Evolutionary conservation across 2,113 vertebrate species (phyloP).

Genomic region (Scytalopus superciliaris): DNA sequence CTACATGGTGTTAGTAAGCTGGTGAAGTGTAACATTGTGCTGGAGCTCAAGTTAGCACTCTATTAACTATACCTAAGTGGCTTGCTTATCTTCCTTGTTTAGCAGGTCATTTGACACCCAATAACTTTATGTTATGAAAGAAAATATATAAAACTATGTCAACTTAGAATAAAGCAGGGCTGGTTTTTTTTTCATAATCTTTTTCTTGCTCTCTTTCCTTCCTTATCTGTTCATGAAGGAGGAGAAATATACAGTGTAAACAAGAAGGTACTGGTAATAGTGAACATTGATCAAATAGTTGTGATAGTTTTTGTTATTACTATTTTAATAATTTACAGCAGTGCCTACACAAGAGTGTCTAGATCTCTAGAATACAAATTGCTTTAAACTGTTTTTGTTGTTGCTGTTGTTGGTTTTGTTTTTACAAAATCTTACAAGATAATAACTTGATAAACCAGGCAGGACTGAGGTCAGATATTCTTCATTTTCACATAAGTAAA

Average conservation of each 20-base stretch:
- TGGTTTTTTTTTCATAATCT: background rate
- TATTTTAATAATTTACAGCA: background rate
- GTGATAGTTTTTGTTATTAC: background rate
- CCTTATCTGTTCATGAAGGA: background rate
- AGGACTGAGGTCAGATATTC: background rate
- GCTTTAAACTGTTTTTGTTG: background rate
- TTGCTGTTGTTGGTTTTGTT: background rate
- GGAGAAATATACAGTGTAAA: background rate
- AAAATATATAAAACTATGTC: background rate
- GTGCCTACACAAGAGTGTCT: background rate
- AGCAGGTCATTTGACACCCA: slow-evolving; percentile 31
- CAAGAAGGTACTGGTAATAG: background rate
- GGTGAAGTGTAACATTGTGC: background rate
- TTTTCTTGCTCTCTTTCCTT: background rate
- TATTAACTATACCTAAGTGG: slow-evolving; percentile 28
- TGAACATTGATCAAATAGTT: background rate
- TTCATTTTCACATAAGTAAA: background rate
- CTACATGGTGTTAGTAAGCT: background rate
- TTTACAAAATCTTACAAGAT: background rate
- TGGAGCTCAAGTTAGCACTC: background rate
- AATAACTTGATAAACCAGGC: background rate
- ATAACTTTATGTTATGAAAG: slow-evolving; percentile 9
- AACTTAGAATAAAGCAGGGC: background rate
- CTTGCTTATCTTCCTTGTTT: slow-evolving; percentile 52
- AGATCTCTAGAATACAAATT: background rate